Evolutionary conservation across 2,888 invertebrate genomes (phyloP), one percentile per base, ranked within the genome.

Genomic region (Crematogaster levior): DNA sequence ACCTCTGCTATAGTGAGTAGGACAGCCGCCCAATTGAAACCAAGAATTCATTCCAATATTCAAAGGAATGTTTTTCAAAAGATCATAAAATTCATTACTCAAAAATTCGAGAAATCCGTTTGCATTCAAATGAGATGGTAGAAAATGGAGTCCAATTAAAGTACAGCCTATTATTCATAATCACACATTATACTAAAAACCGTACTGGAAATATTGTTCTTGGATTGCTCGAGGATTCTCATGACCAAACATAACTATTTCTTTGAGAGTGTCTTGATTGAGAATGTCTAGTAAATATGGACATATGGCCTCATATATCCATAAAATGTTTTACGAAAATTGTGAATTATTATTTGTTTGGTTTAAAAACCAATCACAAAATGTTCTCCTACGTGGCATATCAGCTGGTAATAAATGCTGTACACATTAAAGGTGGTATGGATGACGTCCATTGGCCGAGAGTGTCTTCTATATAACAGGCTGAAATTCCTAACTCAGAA

Each of bases 401-500:
- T 15, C 24, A 56, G 6, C 7, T 27, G 27, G 15, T 27, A 56
- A 56, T 56, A 53, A 53, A 53, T 60, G 12, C 6, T 61, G 34
- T 2, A 61, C 6, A n/a, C 4, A n/a, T 60, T 60, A 34, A 61
- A 21, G 12, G 6, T 63, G 37, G 12, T 40, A 65, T 65, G 18
- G 27, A 43, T 65, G 4, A 65, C 27, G 10, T 46, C 18, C 43
- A 43, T 65, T 10, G 2, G 27, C 65, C 43, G 9, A 43, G 4
- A 65, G 27, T 65, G 65, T 65, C 15, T 24, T 65, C 65, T 27
- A 65, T 27, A 43, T 61, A 6, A 61, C 27, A n/a, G n/a, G n/a
- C n/a, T n/a, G n/a, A n/a, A n/a, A n/a, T n/a, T n/a, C n/a, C n/a
- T n/a, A n/a, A n/a, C n/a, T n/a, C n/a, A n/a, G n/a, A n/a, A n/a